These are phyloP conservation scores for Cercopithecus mona DNA, from an alignment of 2,113 vertebrate species.

Conservation along the genomic window DNA sequence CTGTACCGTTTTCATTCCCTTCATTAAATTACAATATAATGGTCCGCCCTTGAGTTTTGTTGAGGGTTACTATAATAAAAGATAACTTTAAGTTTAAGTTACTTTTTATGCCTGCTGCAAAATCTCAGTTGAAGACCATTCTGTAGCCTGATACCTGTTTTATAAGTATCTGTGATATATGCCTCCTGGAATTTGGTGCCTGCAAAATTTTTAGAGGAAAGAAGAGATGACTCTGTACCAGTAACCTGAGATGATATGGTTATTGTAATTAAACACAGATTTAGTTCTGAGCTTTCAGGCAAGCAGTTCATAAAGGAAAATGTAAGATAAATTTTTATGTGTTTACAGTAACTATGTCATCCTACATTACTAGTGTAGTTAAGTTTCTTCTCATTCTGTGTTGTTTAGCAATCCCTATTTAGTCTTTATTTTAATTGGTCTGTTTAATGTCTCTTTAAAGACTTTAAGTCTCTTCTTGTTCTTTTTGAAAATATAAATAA, in stretches of 20 bases:
- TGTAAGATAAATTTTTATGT: not conserved
- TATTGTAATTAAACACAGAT: not conserved
- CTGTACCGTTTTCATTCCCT: not conserved
- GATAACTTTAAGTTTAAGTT: not conserved
- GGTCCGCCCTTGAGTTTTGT: not conserved
- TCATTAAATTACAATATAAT: not conserved
- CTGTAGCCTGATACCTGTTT: not conserved
- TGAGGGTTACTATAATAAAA: not conserved
- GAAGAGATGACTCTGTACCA: not conserved
- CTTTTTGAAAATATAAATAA: constrained; percentile 35
- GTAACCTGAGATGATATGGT: not conserved
- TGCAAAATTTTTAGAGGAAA: not conserved
- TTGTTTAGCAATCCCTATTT: not conserved
- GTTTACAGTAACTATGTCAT: not conserved
- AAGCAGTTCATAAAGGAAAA: not conserved
- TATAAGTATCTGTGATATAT: not conserved
- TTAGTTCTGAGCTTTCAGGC: not conserved
- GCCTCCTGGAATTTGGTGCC: not conserved
- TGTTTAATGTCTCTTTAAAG: not conserved
- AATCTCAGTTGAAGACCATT: not conserved
- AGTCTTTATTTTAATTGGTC: not conserved
- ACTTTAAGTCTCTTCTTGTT: not conserved
- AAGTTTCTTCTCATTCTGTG: not conserved
- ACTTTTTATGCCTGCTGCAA: not conserved
- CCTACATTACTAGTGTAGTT: not conserved